Evolutionary conservation across 2,797 vertebrate species (phyloP), one percentile per base, ranked within the genome.

Genomic region (Dipus sagitta): DNA sequence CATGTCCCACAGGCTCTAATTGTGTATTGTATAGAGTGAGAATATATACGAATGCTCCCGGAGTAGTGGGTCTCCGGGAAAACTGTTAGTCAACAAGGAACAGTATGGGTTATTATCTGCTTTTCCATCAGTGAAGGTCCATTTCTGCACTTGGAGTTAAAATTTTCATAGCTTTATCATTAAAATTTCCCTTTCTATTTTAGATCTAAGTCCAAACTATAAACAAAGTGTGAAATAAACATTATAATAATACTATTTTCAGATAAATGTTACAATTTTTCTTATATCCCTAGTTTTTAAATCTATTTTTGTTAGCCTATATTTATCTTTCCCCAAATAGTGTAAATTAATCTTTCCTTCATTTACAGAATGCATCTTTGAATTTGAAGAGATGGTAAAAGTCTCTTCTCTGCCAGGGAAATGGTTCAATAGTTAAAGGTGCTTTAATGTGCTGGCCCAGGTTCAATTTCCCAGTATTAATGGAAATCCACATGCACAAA

Each of bases 201-300:
- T 17, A 85, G 5, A 3, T 68, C 4, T 70, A 91, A 85, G 60
- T 1, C 58, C 21, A 54, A 68, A 24, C 12, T 30, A 68, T 90
- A 82, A 79, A 93, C 1, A 78, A 87, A 75, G 78, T 87, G 2
- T 81, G 30, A 91, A 89, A 80, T 80, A 23, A n/a, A 30, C 78
- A 1, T 54, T 71, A 52, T 58, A 60, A 23, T 93, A 30, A 62
- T 38, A 28, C 65, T 15, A 77, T 21, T 4, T 74, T 90, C 90
- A 17, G 62, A 77, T 34, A 64, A 88, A 34, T 71, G 2, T 8
- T 85, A 71, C 0, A 32, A 47, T 62, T 84, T 32, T 77, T 82
- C 18, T 28, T 17, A 91, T 90, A 70, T 87, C 30, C 3, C 28
- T 2, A 85, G 9, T 6, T 70, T 2, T 17, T 47, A 72, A 23